Percentiles rank a stretch among this genome's conserved stretches.
phyloP scores from a whole-genome alignment of 2,888 invertebrate species.

The Carcina quercana region DNA sequence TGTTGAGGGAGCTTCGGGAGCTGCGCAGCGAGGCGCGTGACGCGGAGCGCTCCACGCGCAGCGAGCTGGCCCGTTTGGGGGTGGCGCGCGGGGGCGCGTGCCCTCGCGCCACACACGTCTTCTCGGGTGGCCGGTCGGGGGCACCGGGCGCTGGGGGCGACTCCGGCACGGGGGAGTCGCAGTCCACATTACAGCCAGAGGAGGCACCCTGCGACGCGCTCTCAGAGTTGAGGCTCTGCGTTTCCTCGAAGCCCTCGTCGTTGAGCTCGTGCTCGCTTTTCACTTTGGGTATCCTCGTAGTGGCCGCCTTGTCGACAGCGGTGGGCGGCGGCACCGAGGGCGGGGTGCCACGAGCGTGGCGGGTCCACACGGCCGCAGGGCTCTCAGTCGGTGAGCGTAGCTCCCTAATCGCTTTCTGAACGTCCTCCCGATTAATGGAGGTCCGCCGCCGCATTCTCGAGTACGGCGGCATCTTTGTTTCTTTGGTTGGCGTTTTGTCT shows the following conservation, averaged over 20 bases:
- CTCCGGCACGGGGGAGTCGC: slow-evolving; percentile 70
- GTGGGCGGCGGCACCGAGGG: slow-evolving; percentile 39
- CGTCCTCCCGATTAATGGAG: slow-evolving; percentile 81
- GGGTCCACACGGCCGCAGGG: slow-evolving; percentile 76
- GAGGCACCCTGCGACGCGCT: slow-evolving; percentile 90
- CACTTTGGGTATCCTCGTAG: slow-evolving; percentile 68
- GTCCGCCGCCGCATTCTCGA: slow-evolving; percentile 78
- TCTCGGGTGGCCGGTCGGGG: slow-evolving; percentile 70
- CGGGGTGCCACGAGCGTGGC: slow-evolving; percentile 45
- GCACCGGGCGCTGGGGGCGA: slow-evolving; percentile 45
- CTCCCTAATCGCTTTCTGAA: slow-evolving; percentile 79
- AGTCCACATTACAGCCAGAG: slow-evolving; percentile 81
- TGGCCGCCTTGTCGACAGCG: slow-evolving; percentile 44
- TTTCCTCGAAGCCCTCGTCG: slow-evolving; percentile 94
- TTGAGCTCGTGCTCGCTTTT: slow-evolving; percentile 82
- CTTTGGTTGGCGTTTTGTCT: slow-evolving; percentile 61
- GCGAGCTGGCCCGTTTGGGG: slow-evolving; percentile 51
- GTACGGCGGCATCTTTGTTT: slow-evolving; percentile 44
- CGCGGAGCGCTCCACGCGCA: slow-evolving; percentile 83
- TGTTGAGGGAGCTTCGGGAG: slow-evolving; percentile 88
- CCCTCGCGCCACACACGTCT: slow-evolving; percentile 50
- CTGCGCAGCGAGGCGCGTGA: slow-evolving; percentile 87
- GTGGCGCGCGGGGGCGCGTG: slow-evolving; percentile 49
- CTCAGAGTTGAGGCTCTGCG: slow-evolving; percentile 90
- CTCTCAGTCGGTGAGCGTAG: slow-evolving; percentile 77